A percentile compares a stretch with the other conserved stretches of the same genome.
phyloP scores from a whole-genome alignment of 2,113 vertebrate species.

The Oncorhynchus masou region DNA sequence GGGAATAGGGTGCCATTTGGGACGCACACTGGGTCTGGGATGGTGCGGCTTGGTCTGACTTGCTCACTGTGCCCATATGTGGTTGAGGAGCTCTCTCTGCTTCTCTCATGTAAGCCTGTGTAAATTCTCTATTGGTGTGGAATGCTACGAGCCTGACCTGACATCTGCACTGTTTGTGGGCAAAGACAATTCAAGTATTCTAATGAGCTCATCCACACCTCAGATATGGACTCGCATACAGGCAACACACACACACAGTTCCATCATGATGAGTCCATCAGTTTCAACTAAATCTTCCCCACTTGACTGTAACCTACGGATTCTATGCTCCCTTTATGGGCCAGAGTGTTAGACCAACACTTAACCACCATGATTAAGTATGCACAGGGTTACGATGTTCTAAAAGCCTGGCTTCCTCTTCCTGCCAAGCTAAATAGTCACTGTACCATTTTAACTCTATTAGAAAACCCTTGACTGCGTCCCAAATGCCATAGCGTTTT shows the following conservation, averaged over 20 bases:
- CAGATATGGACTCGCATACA: neutral
- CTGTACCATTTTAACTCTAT: neutral
- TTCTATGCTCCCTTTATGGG: conserved; percentile 2
- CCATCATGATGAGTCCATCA: neutral
- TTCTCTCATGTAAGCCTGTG: neutral
- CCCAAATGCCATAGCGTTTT: neutral
- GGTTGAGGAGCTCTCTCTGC: neutral
- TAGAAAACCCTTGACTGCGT: neutral
- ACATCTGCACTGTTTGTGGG: neutral
- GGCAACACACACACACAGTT: neutral
- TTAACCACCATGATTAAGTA: conserved; percentile 3
- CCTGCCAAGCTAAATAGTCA: neutral
- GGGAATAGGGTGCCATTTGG: too few relatives aligned
- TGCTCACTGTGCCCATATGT: neutral
- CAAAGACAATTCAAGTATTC: neutral
- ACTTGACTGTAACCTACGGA: neutral
- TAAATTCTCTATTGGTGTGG: conserved; percentile 1
- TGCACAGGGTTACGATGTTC: neutral
- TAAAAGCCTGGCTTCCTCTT: neutral
- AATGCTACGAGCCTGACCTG: neutral
- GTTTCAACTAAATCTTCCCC: neutral
- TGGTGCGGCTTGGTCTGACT: neutral
- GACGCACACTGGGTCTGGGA: too few relatives aligned
- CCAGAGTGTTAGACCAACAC: neutral
- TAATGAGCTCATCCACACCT: neutral